Base-by-base conservation (phyloP, 1,140 invertebrate species). In the Parapsyche elsis region DNA sequence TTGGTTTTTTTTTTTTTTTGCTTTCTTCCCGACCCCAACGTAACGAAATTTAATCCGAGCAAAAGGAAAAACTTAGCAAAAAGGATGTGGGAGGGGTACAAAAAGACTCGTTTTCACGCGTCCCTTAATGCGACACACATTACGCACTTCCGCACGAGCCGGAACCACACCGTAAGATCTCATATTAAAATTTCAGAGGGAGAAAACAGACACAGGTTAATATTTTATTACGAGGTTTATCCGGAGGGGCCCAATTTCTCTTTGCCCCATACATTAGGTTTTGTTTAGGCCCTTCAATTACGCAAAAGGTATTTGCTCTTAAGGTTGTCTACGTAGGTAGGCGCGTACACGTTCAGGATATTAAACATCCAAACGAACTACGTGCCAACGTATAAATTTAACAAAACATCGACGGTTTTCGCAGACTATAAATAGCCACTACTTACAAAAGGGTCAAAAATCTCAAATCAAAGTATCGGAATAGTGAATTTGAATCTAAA, bases 141-240 rank as follows among this genome's bases (percentile, higher is more conserved):
- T 67, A 30, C 64, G 24, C 64, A 24, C 21, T 67, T 67, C 23
- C 9, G 64, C 21, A n/a, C 21, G 12, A 38, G 10, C 49, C 49
- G 49, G 16, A 38, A 38, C 1, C 30, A 10, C 21, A 19, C 14
- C 24, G 67, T 24, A 21, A 49, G 30, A 16, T 16, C 30, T 46
- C n/a, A 46, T 67, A 73, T 73, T 73, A 73, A 73, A 73, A 46
- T 73, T 75, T 46, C 49, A 75, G 14, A 26, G 14, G 23, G 12
- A 16, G 73, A 19, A 57, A 57, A 57, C 24, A 57, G 73, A 46
- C 49, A n/a, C 24, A 21, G 45, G 73, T 75, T 46, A 75, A 75
- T 75, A 75, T 75, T 75, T 53, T 75, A 75, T 75, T 10, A 21
- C 24, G 45, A 26, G 73, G 73, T 23, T 75, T 75, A 75, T 30